Conservation (phyloP, 2,113 vertebrate genomes). For the Eclectus roratus region DNA sequence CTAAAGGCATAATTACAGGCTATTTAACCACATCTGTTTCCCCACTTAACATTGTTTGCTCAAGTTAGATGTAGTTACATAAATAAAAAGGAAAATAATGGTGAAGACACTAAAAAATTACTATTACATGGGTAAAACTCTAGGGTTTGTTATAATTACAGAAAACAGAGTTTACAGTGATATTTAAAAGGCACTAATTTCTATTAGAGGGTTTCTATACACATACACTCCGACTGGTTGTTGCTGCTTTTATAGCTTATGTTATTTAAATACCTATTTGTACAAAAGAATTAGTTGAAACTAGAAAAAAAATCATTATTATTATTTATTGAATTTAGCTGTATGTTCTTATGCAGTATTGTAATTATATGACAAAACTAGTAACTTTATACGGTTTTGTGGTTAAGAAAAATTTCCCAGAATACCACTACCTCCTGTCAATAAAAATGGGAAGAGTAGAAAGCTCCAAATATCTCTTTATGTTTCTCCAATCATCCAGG, state of each 20-base stretch:
- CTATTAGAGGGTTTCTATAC: conserved; percentile 72
- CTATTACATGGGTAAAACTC: conserved; percentile 73
- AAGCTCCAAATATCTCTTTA: background rate
- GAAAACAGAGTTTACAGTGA: conserved; percentile 74
- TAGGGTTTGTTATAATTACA: conserved; percentile 78
- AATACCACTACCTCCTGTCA: background rate
- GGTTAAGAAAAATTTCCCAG: conserved; percentile 50
- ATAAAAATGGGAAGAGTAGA: background rate
- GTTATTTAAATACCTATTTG: conserved; percentile 66
- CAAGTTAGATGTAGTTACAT: conserved; percentile 81
- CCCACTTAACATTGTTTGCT: conserved; percentile 83
- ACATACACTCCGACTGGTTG: conserved; percentile 57
- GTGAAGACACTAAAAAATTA: conserved; percentile 78
- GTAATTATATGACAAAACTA: conserved; percentile 21
- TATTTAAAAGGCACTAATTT: conserved; percentile 79
- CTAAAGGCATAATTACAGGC: conserved; percentile 82
- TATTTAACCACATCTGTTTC: conserved; percentile 81
- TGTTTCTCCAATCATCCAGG: background rate
- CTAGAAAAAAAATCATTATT: background rate
- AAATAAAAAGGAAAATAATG: conserved; percentile 79
- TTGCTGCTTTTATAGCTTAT: conserved; percentile 37
- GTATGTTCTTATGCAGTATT: background rate
- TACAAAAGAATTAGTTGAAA: background rate
- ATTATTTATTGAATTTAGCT: conserved; percentile 27
- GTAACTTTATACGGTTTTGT: conserved; percentile 12